These are phyloP conservation scores for Enteromius treurensis DNA, from an alignment of 2,797 vertebrate genomes.

Conservation along the genomic window DNA sequence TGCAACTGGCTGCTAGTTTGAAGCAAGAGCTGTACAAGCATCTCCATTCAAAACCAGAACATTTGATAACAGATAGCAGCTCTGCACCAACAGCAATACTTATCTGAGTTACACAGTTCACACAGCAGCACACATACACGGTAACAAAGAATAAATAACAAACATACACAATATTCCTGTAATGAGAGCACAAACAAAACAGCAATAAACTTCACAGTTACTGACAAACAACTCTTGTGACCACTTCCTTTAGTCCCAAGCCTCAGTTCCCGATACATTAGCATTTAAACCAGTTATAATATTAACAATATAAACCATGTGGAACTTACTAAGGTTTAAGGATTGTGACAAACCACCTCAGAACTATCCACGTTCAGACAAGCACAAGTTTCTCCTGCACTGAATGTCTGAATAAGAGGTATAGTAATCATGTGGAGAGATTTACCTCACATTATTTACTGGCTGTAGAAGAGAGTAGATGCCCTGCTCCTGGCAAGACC, in stretches of 20 bases:
- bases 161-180: too few relatives aligned
- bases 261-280: too few relatives aligned
- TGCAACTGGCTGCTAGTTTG: not conserved
- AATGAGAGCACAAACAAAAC: too few relatives aligned
- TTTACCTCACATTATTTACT: not conserved
- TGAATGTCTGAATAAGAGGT: not conserved
- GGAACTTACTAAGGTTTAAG: not conserved
- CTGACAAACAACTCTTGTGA: too few relatives aligned
- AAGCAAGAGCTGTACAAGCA: not conserved
- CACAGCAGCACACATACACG: not conserved
- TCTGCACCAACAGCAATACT: too few relatives aligned
- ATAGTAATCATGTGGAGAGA: not conserved
- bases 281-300: not conserved
- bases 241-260: too few relatives aligned
- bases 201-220: too few relatives aligned
- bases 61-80: not conserved
- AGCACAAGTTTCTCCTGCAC: not conserved
- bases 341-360: not conserved
- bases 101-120: too few relatives aligned
- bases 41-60: not conserved
- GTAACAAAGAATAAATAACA: not conserved
- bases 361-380: not conserved
- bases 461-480: conserved; percentile 1
- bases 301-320: not conserved
- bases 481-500: not conserved